phyloP scores from a whole-genome alignment of 2,888 invertebrate species.

The Andrena fulva region DNA sequence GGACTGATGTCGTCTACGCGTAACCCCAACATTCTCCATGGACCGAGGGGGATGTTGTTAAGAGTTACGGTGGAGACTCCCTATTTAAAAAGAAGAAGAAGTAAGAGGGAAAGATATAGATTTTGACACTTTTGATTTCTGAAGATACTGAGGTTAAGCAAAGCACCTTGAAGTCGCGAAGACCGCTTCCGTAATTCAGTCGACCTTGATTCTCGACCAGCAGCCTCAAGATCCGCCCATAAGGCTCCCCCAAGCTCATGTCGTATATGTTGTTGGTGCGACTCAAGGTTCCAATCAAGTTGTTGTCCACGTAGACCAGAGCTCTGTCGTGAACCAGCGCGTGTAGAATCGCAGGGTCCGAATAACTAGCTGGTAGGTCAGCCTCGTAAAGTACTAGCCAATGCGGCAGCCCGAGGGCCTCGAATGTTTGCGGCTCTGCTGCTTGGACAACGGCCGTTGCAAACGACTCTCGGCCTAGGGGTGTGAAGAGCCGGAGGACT shows the following conservation, averaged over 20 bases:
- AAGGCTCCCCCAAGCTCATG: conserved; percentile 59
- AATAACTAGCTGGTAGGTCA: conserved; percentile 60
- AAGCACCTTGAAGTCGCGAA: conserved; percentile 84
- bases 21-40: conserved; percentile 75
- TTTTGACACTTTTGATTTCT: background rate
- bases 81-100: conserved; percentile 48
- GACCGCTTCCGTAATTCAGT: conserved; percentile 88
- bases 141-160: background rate
- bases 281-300: conserved; percentile 73
- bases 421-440: conserved; percentile 86
- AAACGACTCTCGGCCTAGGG: conserved; percentile 77
- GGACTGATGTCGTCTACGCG: conserved; percentile 57
- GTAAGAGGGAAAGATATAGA: background rate
- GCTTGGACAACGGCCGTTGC: conserved; percentile 63
- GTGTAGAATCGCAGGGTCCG: conserved; percentile 82
- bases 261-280: conserved; percentile 69
- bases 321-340: conserved; percentile 86
- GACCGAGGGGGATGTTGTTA: conserved; percentile 33
- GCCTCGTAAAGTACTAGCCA: conserved; percentile 86
- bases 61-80: conserved; percentile 70
- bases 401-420: conserved; percentile 83
- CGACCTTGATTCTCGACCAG: conserved; percentile 93
- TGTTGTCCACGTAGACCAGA: conserved; percentile 85
- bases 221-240: conserved; percentile 79
- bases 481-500: conserved; percentile 84